Conservation (phyloP, 2,797 vertebrate species). For the Cuculus canorus region DNA sequence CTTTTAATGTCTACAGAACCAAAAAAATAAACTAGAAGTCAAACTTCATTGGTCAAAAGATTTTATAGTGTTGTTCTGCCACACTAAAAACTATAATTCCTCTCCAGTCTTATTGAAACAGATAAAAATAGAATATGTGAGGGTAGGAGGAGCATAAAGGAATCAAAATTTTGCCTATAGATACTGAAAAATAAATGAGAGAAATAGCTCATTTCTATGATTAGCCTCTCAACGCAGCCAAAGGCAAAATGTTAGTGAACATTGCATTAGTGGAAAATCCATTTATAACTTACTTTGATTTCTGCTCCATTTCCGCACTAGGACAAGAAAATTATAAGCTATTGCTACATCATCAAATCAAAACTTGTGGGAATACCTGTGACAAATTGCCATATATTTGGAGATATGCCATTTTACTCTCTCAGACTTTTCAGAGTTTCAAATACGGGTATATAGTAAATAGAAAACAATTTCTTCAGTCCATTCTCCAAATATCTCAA, state of each 20-base stretch:
- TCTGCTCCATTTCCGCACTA: not conserved
- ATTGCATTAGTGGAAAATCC: conserved; percentile 6
- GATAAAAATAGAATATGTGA: conserved; percentile 17
- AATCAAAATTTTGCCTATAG: not conserved
- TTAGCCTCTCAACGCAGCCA: not conserved
- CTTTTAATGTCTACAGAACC: not conserved
- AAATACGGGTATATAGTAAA: not conserved
- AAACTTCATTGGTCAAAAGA: not conserved
- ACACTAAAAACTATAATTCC: not conserved
- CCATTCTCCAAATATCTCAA: not conserved
- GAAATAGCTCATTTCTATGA: conserved; percentile 11
- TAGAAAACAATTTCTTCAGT: not conserved
- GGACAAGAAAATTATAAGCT: not conserved
- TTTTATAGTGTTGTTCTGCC: not conserved
- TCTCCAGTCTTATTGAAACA: not conserved
- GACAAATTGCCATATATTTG: not conserved
- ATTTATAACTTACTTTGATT: conserved; percentile 38
- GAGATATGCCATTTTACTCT: accelerated
- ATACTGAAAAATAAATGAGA: not conserved
- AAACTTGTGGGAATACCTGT: not conserved
- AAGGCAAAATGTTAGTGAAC: conserved; percentile 24
- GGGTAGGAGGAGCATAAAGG: not conserved
- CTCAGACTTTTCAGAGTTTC: not conserved
- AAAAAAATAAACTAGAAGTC: not conserved
- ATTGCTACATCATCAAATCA: not conserved